phyloP scores from a whole-genome alignment of 2,797 vertebrate species.

The Coregonus suidteri region DNA sequence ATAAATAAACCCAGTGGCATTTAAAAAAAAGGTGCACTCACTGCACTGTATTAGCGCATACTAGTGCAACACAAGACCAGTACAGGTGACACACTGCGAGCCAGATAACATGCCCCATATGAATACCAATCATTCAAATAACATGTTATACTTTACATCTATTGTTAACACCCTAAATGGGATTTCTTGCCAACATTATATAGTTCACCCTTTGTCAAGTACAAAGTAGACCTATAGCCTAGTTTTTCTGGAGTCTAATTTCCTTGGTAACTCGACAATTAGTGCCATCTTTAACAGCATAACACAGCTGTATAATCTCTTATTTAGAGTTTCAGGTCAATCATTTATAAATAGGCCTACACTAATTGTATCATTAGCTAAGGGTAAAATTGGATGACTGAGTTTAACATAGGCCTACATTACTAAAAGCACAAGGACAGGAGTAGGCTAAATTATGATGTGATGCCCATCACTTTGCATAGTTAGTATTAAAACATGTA shows the following conservation, averaged over 20 bases:
- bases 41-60: conserved; percentile 1
- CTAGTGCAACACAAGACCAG: conserved; percentile 56
- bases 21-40: conserved; percentile 59
- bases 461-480: background rate
- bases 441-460: background rate
- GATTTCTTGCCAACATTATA: conserved; percentile 10
- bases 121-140: background rate
- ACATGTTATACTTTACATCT: background rate
- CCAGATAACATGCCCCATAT: conserved; percentile 1
- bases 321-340: background rate
- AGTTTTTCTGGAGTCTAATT: background rate
- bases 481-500: background rate
- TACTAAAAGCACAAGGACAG: background rate
- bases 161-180: conserved; percentile 1
- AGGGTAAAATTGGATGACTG: background rate
- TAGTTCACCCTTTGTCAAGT: conserved; percentile 23
- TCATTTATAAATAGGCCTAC: background rate
- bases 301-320: background rate
- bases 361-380: conserved; percentile 1
- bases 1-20: conserved; percentile 66
- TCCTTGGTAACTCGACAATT: background rate
- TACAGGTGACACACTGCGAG: conserved; percentile 44
- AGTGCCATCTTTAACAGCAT: conserved; percentile 6
- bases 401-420: background rate
- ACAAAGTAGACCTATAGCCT: conserved; percentile 12